Percentiles rank a stretch among this genome's conserved stretches.
These are phyloP conservation scores for Dunckerocampus dactyliophorus DNA, from an alignment of 2,113 vertebrate species.

Conservation along the genomic window DNA sequence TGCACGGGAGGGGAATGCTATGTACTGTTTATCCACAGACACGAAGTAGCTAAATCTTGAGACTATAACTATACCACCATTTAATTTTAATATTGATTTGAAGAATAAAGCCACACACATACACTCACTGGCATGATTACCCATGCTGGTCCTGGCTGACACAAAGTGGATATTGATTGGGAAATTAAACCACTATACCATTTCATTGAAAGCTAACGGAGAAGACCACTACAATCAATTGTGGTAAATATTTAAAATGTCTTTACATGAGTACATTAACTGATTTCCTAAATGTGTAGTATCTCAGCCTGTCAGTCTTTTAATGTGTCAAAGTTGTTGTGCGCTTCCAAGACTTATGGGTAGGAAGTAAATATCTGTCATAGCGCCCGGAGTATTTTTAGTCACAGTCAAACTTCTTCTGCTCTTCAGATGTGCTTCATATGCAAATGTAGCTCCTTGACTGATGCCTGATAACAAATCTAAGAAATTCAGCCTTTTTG, in stretches of 20 bases:
- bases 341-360: constrained; percentile 19
- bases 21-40: too few species aligned
- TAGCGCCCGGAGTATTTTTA: constrained; percentile 47
- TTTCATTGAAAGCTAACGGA: background rate
- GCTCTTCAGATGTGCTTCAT: constrained; percentile 36
- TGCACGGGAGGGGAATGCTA: too few species aligned
- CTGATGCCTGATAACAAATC: constrained; percentile 9
- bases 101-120: too few species aligned
- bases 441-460: constrained; percentile 41
- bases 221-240: constrained; percentile 3
- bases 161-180: background rate
- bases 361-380: constrained; percentile 35
- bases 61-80: too few species aligned
- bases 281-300: background rate
- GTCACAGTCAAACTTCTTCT: constrained; percentile 32
- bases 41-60: too few species aligned
- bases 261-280: background rate
- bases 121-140: background rate
- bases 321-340: constrained; percentile 9
- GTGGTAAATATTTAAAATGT: constrained; percentile 1
- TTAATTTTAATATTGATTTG: too few species aligned
- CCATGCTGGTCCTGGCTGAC: background rate
- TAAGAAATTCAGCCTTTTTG: background rate
- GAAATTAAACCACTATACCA: background rate
- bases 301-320: constrained; percentile 11